A percentile compares a stretch with the other conserved stretches of the same genome.
phyloP scores from a whole-genome alignment of 2,113 vertebrate genomes.

The Rousettus leschenaultii region DNA sequence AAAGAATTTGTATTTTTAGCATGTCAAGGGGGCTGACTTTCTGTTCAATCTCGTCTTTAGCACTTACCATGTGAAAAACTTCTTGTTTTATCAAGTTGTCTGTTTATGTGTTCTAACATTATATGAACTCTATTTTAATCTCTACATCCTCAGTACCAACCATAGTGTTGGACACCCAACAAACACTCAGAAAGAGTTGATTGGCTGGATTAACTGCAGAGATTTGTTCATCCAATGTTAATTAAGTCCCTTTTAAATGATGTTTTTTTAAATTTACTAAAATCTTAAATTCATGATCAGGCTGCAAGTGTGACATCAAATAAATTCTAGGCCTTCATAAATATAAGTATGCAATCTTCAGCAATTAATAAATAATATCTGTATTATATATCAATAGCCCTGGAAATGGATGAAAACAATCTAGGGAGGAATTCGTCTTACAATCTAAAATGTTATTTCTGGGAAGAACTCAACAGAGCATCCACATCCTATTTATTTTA shows the following conservation, averaged over 20 bases:
- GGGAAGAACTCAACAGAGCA: neutral
- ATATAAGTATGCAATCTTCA: neutral
- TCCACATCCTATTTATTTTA: neutral
- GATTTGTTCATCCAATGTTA: neutral
- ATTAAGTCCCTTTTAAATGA: neutral
- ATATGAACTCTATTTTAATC: neutral
- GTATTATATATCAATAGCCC: neutral
- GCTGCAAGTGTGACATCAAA: neutral
- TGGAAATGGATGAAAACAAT: neutral
- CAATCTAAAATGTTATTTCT: neutral
- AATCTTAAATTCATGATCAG: neutral
- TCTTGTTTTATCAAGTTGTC: neutral
- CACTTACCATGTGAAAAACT: neutral
- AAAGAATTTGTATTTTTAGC: neutral
- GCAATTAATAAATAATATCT: neutral
- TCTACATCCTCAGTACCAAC: neutral
- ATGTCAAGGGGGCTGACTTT: neutral
- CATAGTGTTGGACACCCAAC: neutral
- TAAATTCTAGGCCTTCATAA: neutral
- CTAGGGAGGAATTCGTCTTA: neutral
- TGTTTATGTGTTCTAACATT: neutral
- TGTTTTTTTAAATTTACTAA: neutral
- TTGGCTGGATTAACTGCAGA: neutral
- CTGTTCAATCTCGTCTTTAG: neutral
- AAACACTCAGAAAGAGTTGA: neutral